Percentiles rank a stretch among this genome's conserved stretches.
These are phyloP conservation scores for Hephaestus fuliginosus DNA, from an alignment of 2,797 vertebrate genomes.

Conservation along the genomic window DNA sequence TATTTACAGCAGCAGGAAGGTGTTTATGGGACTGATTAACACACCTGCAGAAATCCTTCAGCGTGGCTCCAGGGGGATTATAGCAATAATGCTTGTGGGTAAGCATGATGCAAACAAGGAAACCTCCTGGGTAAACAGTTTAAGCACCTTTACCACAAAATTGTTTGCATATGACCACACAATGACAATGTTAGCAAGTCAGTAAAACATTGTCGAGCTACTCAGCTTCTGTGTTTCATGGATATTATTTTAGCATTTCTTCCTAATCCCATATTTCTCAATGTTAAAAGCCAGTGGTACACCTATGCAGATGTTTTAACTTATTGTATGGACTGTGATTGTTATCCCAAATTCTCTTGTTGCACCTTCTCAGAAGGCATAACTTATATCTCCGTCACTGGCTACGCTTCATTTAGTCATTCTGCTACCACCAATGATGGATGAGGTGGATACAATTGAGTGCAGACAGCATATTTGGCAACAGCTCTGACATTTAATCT, in stretches of 20 bases:
- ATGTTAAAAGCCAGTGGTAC: neutral
- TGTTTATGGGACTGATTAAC: neutral
- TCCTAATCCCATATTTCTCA: neutral
- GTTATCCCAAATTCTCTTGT: no score
- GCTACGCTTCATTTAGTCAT: no score
- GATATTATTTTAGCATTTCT: neutral
- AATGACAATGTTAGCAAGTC: neutral
- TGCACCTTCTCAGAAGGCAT: no score
- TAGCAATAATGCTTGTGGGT: neutral
- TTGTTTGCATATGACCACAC: neutral
- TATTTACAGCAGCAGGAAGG: neutral
- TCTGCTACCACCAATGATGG: no score
- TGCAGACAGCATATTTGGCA: no score
- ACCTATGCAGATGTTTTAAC: no score
- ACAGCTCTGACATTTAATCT: no score
- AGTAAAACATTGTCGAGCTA: neutral
- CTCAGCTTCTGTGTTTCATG: neutral
- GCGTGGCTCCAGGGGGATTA: neutral
- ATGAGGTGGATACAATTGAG: no score
- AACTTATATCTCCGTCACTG: no score
- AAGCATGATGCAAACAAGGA: neutral
- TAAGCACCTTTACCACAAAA: neutral
- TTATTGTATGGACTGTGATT: no score
- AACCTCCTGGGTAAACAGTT: neutral
- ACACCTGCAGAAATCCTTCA: neutral